Conservation (phyloP, 2,888 invertebrate genomes). For the Clepsis dumicolana region DNA sequence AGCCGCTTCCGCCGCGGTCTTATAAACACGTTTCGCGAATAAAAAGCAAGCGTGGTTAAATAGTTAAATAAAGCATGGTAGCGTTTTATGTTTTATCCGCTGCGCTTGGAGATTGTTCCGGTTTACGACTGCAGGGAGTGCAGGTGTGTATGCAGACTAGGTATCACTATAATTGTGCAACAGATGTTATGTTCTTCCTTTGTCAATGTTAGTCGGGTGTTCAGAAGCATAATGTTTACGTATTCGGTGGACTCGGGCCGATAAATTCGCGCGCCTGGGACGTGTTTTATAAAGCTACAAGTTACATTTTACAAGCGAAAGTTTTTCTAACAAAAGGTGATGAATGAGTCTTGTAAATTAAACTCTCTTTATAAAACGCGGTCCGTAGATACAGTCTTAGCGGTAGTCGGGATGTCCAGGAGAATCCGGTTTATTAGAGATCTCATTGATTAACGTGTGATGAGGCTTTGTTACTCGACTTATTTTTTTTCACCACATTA, state of each 20-base stretch:
- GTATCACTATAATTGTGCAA: neutral
- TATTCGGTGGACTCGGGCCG: neutral
- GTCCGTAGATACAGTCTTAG: too few relatives aligned
- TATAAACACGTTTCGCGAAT: neutral
- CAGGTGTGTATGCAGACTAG: neutral
- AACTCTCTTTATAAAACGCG: too few relatives aligned
- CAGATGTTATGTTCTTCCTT: neutral
- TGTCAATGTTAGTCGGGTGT: neutral
- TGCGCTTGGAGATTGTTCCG: neutral
- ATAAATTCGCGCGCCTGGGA: neutral
- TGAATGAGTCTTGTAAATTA: too few relatives aligned
- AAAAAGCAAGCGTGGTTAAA: neutral
- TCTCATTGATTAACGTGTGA: slow-evolving; percentile 75
- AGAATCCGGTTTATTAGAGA: slow-evolving; percentile 54
- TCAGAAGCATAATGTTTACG: neutral
- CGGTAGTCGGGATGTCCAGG: slow-evolving; percentile 6
- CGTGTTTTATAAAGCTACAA: too few relatives aligned
- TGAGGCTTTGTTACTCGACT: slow-evolving; percentile 72
- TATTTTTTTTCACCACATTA: slow-evolving; percentile 61
- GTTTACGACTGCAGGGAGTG: neutral
- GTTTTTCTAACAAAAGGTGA: too few relatives aligned
- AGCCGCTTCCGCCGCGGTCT: neutral
- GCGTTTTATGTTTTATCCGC: neutral
- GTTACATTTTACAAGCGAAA: too few relatives aligned
- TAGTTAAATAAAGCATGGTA: neutral